Conservation (phyloP, 2,113 vertebrate species). For the Rhabdomys dilectus region DNA sequence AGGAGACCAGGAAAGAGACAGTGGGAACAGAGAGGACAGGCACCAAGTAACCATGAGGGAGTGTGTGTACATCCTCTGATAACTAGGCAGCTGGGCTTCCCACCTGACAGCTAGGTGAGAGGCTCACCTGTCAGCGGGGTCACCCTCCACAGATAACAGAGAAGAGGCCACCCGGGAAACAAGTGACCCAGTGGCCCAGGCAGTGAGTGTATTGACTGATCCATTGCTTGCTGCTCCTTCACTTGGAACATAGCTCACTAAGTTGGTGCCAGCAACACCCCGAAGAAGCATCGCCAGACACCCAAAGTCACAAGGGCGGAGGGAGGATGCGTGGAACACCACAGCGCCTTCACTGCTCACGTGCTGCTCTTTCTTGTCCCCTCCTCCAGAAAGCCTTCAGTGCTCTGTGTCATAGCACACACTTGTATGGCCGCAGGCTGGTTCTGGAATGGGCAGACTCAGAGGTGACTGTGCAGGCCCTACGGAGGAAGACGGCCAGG, state of each 20-base stretch:
- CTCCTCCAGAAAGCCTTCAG: slow-evolving; percentile 93
- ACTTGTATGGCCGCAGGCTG: slow-evolving; percentile 96
- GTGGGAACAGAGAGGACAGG: background rate
- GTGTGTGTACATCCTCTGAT: fast-evolving
- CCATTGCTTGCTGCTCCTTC: background rate
- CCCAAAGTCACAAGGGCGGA: fast-evolving
- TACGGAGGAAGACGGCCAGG: slow-evolving; percentile 94
- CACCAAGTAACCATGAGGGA: background rate
- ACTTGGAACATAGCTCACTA: background rate
- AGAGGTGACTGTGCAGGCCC: slow-evolving; percentile 92
- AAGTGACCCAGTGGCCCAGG: fast-evolving
- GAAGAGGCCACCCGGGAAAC: fast-evolving
- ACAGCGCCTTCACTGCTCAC: fast-evolving
- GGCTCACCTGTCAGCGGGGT: fast-evolving
- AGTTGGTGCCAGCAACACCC: background rate
- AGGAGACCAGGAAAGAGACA: background rate
- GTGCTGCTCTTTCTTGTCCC: fast-evolving
- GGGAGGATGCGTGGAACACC: fast-evolving
- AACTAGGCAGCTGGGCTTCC: background rate
- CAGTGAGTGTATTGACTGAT: fast-evolving
- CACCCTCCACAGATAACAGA: background rate
- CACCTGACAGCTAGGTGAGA: fast-evolving
- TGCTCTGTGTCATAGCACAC: slow-evolving; percentile 97
- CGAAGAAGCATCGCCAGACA: fast-evolving
- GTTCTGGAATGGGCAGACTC: slow-evolving; percentile 97